Evolutionary conservation across 2,113 vertebrate genomes (phyloP), one percentile per base, ranked within the genome.

Genomic region (Falco punctatus): DNA sequence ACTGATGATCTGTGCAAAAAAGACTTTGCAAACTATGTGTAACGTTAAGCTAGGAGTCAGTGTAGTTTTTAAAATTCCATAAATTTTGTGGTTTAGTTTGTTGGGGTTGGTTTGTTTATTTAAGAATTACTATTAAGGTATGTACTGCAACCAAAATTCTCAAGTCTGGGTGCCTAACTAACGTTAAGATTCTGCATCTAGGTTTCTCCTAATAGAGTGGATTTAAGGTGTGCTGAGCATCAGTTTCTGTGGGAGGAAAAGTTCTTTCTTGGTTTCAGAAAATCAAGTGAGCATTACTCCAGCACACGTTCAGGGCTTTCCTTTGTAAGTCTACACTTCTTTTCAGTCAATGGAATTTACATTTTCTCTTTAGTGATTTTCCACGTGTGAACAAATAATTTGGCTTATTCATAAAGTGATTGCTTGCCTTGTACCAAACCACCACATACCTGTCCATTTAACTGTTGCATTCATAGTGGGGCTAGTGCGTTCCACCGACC

Each of bases 1-100:
- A 51, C 87, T 74, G 83, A 70, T 62, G 73, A 95, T 91, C 22
- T 89, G 66, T 81, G 77, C 40, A 58, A 97, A 94, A 75, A 82
- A 67, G 51, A 54, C 73, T 77, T 62, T 4, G 14, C 42, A 46
- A 61, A 80, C 28, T 55, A 72, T 77, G 81, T 21, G 10, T 62
- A 33, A 33, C 48, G 23, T 90, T 75, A 51, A 89, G 44, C 67
- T 92, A 72, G 49, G 42, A 71, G 23, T 64, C 59, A 17, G 35
- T 18, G 28, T 38, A 4, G 28, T 33, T 80, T 72, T 70, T 35
- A 13, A 27, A 80, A 69, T 58, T 57, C 51, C 32, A 0, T 80
- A 10, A 61, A 21, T 67, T 85, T 6, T 44, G 24, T 61, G 48
- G 17, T 79, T 87, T 71, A 27, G 10, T 87, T 83, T 73, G 44